These are phyloP conservation scores for Sebastolobus alascanus DNA, from an alignment of 2,797 vertebrate species.

Conservation along the genomic window DNA sequence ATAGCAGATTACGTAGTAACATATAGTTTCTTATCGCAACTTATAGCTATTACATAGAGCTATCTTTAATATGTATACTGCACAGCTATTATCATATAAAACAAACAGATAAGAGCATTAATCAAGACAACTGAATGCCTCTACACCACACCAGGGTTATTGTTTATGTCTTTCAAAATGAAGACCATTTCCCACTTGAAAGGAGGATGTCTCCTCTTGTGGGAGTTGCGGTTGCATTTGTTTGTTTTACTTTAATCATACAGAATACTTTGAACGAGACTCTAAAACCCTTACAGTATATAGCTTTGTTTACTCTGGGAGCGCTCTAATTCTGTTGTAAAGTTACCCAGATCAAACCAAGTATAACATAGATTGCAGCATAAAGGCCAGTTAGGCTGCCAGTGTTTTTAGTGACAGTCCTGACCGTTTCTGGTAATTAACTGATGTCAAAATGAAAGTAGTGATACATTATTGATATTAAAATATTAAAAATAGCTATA, in stretches of 20 bases:
- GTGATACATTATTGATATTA: slow-evolving; percentile 18
- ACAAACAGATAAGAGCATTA: background rate
- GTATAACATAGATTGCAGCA: background rate
- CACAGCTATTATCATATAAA: background rate
- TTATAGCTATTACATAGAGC: background rate
- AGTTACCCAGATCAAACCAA: background rate
- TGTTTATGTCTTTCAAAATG: slow-evolving; percentile 20
- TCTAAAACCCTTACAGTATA: background rate
- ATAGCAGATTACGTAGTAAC: background rate
- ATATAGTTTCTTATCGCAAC: background rate
- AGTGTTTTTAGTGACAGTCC: background rate
- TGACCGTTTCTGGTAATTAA: slow-evolving; percentile 18
- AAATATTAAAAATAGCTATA: background rate
- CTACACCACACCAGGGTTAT: background rate
- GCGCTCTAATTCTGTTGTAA: background rate
- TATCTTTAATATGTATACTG: background rate
- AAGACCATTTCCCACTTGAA: slow-evolving; percentile 5
- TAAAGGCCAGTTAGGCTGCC: background rate
- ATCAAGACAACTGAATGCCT: background rate
- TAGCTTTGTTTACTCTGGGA: slow-evolving; percentile 1
- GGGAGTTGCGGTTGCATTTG: background rate
- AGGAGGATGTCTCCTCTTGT: slow-evolving; percentile 2
- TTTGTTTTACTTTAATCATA: slow-evolving; percentile 18
- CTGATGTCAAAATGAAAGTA: slow-evolving; percentile 2
- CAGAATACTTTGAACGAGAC: background rate